Base-by-base conservation (phyloP, 2,888 invertebrate species). In the Ectobius pallidus region DNA sequence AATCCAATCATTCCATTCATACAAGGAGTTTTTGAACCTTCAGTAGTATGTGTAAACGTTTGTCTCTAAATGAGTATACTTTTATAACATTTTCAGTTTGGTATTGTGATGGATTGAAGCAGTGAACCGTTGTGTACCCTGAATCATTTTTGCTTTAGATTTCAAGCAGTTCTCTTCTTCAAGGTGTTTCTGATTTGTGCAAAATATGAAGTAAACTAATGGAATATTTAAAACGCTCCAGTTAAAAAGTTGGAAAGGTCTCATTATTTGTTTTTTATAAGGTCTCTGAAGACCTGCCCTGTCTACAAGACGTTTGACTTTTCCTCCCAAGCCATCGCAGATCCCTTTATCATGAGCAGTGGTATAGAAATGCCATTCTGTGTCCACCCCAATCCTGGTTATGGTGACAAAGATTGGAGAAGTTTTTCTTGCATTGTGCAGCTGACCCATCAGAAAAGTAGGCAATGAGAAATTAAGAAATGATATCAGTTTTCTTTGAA, bases 271-370 rank as follows among this genome's bases (percentile, higher is more conserved):
- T 4, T 49, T n/a, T 49, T 49, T n/a, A 7, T 49, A 49, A n/a
- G 49, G 49, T 49, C n/a, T 49, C 49, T 49, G 49, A 49, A 49
- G 49, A n/a, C 49, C n/a, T 49, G 49, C 49, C 18, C n/a, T 49
- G 49, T 9, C 49, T 49, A n/a, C 49, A 49, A 49, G 49, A 49
- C 49, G 18, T 18, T 49, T 49, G 49, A 49, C 18, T 49, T 6
- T 49, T n/a, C 49, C 49, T 49, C n/a, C 49, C 49, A 14, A 49
- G n/a, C 14, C 49, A 49, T 49, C 49, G 18, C 7, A 49, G n/a
- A 49, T 49, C 18, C 18, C 49, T 49, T 49, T 14, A n/a, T n/a
- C 14, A 49, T 49, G 49, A 49, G 49, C 49, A 14, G 18, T 49
- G 18, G 49, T n/a, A 49, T 49, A 49, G 49, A n/a, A 49, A 49